These are phyloP conservation scores for Diadegma fenestrale DNA, from an alignment of 2,888 invertebrate species.

Conservation along the genomic window DNA sequence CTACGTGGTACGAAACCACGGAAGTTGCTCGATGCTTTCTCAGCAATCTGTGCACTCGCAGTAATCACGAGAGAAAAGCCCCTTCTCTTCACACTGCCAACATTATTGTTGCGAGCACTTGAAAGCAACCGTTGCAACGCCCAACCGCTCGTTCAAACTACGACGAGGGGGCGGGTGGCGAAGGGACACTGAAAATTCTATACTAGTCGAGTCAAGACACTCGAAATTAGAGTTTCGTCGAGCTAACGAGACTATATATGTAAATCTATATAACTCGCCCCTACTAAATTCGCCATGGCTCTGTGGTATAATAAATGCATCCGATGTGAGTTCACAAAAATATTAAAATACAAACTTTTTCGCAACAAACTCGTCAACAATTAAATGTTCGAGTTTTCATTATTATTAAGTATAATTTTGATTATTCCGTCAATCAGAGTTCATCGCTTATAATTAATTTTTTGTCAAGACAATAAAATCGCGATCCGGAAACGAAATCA, in stretches of 20 bases:
- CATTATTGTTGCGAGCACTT: constrained; percentile 47
- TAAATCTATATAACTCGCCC: background rate
- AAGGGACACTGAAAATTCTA: constrained; percentile 24
- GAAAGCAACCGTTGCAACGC: constrained; percentile 38
- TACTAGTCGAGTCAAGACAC: constrained; percentile 31
- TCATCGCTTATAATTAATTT: too few species aligned
- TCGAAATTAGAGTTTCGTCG: constrained; percentile 58
- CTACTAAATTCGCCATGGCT: background rate
- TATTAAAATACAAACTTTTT: too few species aligned
- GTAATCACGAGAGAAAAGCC: constrained; percentile 23
- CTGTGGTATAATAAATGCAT: background rate
- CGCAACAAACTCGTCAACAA: too few species aligned
- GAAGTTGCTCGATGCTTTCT: constrained; percentile 27
- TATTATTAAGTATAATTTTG: too few species aligned
- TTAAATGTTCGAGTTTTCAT: too few species aligned
- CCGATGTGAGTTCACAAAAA: too few species aligned
- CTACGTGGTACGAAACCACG: constrained; percentile 13
- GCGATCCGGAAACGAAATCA: too few species aligned
- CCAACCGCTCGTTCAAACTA: constrained; percentile 7
- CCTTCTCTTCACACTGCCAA: constrained; percentile 2
- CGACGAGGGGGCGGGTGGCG: background rate
- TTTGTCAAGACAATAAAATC: too few species aligned
- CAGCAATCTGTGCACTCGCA: constrained; percentile 18
- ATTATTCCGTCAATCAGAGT: too few species aligned
- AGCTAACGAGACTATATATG: constrained; percentile 16